phyloP scores from a whole-genome alignment of 1,140 invertebrate genomes.

The Cherax destructor region DNA sequence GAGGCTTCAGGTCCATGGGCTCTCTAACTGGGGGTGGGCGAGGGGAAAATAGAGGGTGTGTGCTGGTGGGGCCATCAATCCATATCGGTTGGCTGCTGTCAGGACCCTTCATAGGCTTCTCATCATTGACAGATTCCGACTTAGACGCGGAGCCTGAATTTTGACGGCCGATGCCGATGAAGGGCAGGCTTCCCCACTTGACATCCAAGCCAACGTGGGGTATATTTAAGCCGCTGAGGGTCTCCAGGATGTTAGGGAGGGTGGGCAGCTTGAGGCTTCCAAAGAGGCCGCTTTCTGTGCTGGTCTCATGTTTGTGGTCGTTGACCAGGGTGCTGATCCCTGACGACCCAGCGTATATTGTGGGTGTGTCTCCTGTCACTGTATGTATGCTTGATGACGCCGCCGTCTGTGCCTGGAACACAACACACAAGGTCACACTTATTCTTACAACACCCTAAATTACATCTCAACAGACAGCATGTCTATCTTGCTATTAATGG shows the following conservation, averaged over 20 bases:
- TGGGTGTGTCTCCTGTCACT: conserved; percentile 71
- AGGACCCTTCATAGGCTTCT: conserved; percentile 51
- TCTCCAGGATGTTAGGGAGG: conserved; percentile 51
- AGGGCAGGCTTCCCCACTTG: conserved; percentile 48
- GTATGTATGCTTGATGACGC: conserved; percentile 17
- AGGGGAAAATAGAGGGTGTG: conserved; percentile 49
- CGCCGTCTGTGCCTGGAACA: no score
- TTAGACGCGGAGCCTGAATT: neutral
- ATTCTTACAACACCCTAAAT: no score
- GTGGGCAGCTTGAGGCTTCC: conserved; percentile 36
- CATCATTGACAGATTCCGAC: neutral
- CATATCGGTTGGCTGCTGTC: conserved; percentile 38
- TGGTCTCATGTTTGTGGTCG: neutral
- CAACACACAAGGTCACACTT: conserved; percentile 7
- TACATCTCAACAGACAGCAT: no score
- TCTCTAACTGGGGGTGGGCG: neutral
- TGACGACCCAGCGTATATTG: conserved; percentile 71
- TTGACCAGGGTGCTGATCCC: neutral
- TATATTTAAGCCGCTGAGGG: conserved; percentile 26
- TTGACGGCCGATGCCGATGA: conserved; percentile 38
- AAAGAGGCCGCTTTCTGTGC: conserved; percentile 7
- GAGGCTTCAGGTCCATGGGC: neutral
- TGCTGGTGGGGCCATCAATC: conserved; percentile 27
- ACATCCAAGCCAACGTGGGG: conserved; percentile 65
- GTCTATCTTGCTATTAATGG: no score